Evolutionary conservation across 92 coral and sea anemone species (phyloP).

Genomic region (Parazoanthus darwini): DNA sequence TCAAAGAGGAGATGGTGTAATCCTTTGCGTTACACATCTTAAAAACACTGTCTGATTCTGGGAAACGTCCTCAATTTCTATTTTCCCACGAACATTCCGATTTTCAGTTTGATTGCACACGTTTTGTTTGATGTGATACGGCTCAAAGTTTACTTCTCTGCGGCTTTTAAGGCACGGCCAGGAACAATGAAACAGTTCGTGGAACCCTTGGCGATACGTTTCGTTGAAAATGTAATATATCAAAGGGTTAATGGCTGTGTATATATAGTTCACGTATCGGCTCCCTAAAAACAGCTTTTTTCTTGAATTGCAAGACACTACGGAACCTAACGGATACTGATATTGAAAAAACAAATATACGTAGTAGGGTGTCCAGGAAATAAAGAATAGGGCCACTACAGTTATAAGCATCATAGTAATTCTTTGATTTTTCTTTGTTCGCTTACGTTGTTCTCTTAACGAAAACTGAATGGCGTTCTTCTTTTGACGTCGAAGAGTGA

Average conservation of each 20-base stretch:
- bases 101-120: too few relatives aligned
- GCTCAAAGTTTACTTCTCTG: too few relatives aligned
- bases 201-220: not conserved
- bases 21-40: too few relatives aligned
- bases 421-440: not conserved
- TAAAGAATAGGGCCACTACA: not conserved
- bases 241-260: not conserved
- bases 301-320: not conserved
- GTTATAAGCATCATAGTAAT: not conserved
- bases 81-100: too few relatives aligned
- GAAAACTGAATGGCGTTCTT: not conserved
- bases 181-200: not conserved
- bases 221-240: too few relatives aligned
- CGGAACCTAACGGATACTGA: too few relatives aligned
- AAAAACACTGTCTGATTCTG: too few relatives aligned
- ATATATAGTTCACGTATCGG: too few relatives aligned
- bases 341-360: not conserved
- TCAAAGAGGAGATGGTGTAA: too few relatives aligned
- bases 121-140: too few relatives aligned
- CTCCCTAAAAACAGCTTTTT: not conserved
- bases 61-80: too few relatives aligned
- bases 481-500: not conserved
- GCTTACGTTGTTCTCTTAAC: not conserved
- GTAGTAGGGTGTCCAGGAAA: too few relatives aligned
- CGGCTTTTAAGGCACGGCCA: not conserved